Evolutionary conservation across 37 sponge, comb jelly and placozoan species (phyloP), one percentile per base, ranked within the genome.

Genomic region (Crambe crambe): DNA sequence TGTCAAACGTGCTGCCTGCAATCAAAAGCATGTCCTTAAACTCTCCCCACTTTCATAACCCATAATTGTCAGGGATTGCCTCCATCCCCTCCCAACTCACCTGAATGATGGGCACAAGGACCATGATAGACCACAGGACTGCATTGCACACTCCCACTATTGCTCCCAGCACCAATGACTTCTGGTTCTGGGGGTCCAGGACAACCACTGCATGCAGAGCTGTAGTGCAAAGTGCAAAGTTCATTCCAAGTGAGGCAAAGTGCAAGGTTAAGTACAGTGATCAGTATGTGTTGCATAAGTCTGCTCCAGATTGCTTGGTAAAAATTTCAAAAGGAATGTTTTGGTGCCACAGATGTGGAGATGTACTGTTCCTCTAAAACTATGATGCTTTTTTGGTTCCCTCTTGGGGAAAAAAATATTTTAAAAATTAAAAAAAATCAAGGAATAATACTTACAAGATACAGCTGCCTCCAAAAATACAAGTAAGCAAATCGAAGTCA

Each of bases 1-100:
- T 15, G 92, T 92, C 40, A 92, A 59, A 64, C 81, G 44, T 9
- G 81, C 58, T 41, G 89, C 92, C 92, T 92, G 73, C 51, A 47
- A 15, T 47, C 51, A 6, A 47, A 6, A 15, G 10, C 12, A 15
- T 47, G 51, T 47, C 6, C 6, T 12, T 47, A 47, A 6, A 6
- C 51, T 12, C 6, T 12, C 51, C 51, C 51, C 51, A 6, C 12
- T 12, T 47, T 47, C 12, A 47, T 47, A 47, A 47, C 12, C 51
- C 51, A 6, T 12, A 47, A 47, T 47, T 59, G n/a, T 44, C 77
- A 59, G 5, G 9, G 5, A 22, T 35, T 37, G n/a, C n/a, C n/a
- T n/a, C n/a, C n/a, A n/a, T n/a, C n/a, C n/a, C n/a, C n/a, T n/a
- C n/a, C n/a, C n/a, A 9, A 60, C 70, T 30, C 37, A 91, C 92